phyloP scores from a whole-genome alignment of 1,140 invertebrate species.

The Papilio xuthus region DNA sequence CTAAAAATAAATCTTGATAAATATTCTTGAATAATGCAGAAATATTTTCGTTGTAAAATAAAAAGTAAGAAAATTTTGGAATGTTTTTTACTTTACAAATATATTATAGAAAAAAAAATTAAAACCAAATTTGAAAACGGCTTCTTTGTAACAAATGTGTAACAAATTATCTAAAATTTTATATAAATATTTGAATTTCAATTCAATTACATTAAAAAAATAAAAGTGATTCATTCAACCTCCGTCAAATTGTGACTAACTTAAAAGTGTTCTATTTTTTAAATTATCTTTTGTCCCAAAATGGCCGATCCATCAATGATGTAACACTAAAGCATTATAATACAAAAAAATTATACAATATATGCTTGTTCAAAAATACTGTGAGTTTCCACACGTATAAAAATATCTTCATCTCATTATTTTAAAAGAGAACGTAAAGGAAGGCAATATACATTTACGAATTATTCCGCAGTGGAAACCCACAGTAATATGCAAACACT shows the following conservation, averaged over 20 bases:
- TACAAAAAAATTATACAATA: neutral
- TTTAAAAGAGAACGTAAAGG: neutral
- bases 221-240: neutral
- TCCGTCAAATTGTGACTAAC: neutral
- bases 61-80: slow-evolving; percentile 18
- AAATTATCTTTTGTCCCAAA: neutral
- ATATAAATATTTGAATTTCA: neutral
- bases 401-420: neutral
- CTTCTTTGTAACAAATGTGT: neutral
- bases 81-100: neutral
- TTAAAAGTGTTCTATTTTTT: neutral
- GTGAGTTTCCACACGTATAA: neutral
- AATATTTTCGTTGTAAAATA: slow-evolving; percentile 1
- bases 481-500: neutral
- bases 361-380: neutral
- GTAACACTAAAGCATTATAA: neutral
- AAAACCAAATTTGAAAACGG: neutral
- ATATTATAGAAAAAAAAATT: neutral
- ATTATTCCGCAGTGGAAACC: neutral
- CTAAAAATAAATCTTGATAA: too few species aligned
- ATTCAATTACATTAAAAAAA: neutral
- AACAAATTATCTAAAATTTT: neutral
- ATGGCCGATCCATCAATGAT: neutral
- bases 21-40: neutral
- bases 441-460: neutral